These are phyloP conservation scores for Leucophenga maculata DNA, from an alignment of 2,888 invertebrate genomes.

Conservation along the genomic window DNA sequence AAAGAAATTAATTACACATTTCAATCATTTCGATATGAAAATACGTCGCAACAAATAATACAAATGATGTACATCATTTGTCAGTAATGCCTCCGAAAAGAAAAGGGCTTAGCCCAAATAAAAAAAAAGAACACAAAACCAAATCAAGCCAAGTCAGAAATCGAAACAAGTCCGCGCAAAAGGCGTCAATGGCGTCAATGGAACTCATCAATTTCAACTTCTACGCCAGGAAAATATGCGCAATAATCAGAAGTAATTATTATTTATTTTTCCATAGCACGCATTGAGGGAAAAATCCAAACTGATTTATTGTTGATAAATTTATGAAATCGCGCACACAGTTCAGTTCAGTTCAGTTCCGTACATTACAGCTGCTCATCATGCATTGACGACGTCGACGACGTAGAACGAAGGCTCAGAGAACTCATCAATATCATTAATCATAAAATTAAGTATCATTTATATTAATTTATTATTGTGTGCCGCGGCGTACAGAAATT, in stretches of 20 bases:
- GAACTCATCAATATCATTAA: constrained; percentile 66
- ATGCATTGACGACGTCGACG: background rate
- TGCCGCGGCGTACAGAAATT: constrained; percentile 52
- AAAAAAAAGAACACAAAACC: background rate
- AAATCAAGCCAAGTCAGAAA: constrained; percentile 25
- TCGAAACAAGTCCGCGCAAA: background rate
- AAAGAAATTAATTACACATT: constrained; percentile 51
- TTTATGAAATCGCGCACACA: constrained; percentile 46
- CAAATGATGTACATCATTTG: constrained; percentile 51
- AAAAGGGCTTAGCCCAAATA: background rate
- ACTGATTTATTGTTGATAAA: constrained; percentile 63
- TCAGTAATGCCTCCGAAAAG: constrained; percentile 36
- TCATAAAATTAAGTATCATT: constrained; percentile 70
- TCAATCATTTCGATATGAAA: constrained; percentile 52
- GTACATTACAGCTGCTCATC: background rate
- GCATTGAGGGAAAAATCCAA: constrained; percentile 30
- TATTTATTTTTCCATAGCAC: constrained; percentile 50
- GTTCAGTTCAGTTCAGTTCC: background rate
- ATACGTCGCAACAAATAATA: constrained; percentile 5
- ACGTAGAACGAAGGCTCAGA: constrained; percentile 32
- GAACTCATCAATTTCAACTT: constrained; percentile 41
- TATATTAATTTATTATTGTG: constrained; percentile 67
- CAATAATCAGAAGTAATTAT: constrained; percentile 60
- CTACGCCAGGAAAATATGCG: constrained; percentile 18
- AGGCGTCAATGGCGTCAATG: constrained; percentile 44